Base-by-base conservation (phyloP, 2,113 vertebrate species). In the Pollachius pollachius region DNA sequence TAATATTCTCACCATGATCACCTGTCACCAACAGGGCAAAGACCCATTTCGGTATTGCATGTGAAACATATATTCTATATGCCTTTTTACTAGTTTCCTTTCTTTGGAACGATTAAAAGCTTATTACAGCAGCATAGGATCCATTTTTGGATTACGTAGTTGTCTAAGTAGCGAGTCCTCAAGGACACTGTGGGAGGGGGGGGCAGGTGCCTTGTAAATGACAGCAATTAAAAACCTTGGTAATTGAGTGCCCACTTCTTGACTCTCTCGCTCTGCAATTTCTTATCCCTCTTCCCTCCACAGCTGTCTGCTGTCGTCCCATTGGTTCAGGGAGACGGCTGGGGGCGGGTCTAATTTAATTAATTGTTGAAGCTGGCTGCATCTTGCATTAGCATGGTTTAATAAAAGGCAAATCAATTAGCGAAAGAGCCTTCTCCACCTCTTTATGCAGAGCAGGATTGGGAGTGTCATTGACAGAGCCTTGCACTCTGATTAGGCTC, bases 341-440 rank as follows among this genome's bases (percentile, higher is more conserved):
- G 69, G 65, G 70, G 71, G 48, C 71, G 73, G 74, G 81, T 82
- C 81, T 83, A 84, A 90, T 88, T 88, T 70, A 81, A 89, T 85
- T 8, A 48, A 48, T 87, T 79, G 72, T 70, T 68, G 69, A 65
- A 86, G 84, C 83, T 85, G 80, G 71, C 82, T 87, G 77, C 73
- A 81, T 71, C 82, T 82, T 76, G 81, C 81, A 87, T 88, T 88
- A 81, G 81, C 79, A 65, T 81, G 82, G 84, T 87, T 89, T 88
- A 89, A 88, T 90, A 87, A 89, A 85, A 87, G 81, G 79, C 74
- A 79, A 87, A 87, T 88, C 74, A 87, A 89, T 89, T 85, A 90
- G 78, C 67, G n/a, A 13, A 70, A 68, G 82, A 83, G 82, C 74
- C 9, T 23, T 62, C 21, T 77, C 59, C 37, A 30, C 69, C 70